Evolutionary conservation across 2,113 vertebrate species (phyloP).

Genomic region (Crotophaga sulcirostris): DNA sequence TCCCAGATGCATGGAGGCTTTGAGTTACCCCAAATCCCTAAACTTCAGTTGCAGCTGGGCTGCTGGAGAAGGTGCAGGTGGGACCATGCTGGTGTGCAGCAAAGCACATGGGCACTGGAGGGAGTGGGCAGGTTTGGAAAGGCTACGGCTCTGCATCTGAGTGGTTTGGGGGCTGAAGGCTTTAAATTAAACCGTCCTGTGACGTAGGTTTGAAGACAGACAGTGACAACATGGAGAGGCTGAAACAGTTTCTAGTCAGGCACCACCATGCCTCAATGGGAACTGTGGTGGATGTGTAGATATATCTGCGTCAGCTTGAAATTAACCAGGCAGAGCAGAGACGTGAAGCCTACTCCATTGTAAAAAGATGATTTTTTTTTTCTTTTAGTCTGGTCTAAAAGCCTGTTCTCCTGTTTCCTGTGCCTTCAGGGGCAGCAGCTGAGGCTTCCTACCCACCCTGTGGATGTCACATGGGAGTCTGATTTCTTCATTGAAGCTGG

Average conservation of each 20-base stretch:
- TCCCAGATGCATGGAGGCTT: background rate
- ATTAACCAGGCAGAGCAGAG: background rate
- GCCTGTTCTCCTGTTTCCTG: background rate
- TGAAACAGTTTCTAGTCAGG: background rate
- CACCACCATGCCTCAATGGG: rapidly evolving
- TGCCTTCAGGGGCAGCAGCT: background rate
- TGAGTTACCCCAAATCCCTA: background rate
- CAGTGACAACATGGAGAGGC: background rate
- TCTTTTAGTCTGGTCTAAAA: background rate
- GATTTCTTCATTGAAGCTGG: background rate
- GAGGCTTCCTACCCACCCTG: background rate
- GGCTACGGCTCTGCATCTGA: conserved; percentile 1
- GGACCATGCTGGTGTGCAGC: rapidly evolving
- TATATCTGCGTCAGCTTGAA: background rate
- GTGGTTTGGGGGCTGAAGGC: background rate
- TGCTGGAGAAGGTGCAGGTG: background rate
- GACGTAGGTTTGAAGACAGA: background rate
- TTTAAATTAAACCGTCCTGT: conserved; percentile 31
- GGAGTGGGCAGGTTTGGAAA: background rate
- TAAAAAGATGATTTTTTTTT: background rate
- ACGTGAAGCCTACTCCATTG: background rate
- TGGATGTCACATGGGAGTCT: background rate
- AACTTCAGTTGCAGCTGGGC: rapidly evolving
- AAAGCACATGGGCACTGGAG: background rate
- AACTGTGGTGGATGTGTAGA: background rate